Percentiles rank a stretch among this genome's conserved stretches.
Evolutionary conservation across 2,113 vertebrate species (phyloP).

Genomic region (Equus quagga): DNA sequence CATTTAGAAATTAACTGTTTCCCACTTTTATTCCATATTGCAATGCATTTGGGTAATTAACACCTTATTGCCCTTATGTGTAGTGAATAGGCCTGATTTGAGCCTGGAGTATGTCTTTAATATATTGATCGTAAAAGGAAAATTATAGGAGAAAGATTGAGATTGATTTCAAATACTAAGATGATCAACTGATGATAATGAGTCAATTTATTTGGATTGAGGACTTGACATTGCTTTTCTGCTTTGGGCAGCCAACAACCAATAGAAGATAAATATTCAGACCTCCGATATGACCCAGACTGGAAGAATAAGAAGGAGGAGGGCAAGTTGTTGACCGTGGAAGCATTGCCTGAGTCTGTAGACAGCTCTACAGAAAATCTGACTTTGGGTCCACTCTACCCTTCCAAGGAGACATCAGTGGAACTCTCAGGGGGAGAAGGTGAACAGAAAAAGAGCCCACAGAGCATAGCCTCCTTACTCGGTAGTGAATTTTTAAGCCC

Average conservation of each 20-base stretch:
- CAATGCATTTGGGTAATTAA: not conserved
- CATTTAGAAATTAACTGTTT: not conserved
- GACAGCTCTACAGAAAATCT: not conserved
- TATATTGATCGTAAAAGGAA: not conserved
- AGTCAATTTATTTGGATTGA: not conserved
- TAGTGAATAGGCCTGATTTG: not conserved
- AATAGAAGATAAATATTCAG: conserved; percentile 84
- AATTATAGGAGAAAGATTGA: not conserved
- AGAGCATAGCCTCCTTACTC: not conserved
- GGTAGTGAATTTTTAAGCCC: conserved; percentile 65
- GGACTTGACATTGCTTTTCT: conserved; percentile 4
- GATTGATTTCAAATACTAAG: not conserved
- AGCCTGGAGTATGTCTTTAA: not conserved
- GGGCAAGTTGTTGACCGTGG: conserved; percentile 22
- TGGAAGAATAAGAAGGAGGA: conserved; percentile 86
- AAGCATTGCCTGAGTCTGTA: not conserved
- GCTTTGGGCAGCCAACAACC: conserved; percentile 68
- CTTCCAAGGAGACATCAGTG: conserved; percentile 6
- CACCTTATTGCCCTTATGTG: not conserved
- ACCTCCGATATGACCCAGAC: conserved; percentile 88
- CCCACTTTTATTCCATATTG: not conserved
- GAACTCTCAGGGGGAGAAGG: conserved; percentile 34
- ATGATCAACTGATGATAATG: not conserved
- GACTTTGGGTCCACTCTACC: conserved; percentile 68
- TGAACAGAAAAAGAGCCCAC: conserved; percentile 38